Percentiles rank a stretch among this genome's conserved stretches.
These are phyloP conservation scores for Tachuris rubrigastra DNA, from an alignment of 2,113 vertebrate genomes.

Conservation along the genomic window DNA sequence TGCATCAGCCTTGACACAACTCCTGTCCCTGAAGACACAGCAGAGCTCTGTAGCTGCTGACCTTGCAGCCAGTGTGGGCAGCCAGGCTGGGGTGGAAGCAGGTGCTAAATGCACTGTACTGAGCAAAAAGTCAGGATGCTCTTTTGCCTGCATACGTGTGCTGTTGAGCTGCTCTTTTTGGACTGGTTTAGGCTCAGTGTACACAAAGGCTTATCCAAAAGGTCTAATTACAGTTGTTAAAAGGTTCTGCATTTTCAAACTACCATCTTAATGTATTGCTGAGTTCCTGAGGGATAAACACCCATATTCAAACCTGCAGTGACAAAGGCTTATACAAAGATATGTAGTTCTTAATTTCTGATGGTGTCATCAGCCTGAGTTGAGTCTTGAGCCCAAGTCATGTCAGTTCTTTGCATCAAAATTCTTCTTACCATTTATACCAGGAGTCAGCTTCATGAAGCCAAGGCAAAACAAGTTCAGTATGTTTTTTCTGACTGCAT, in stretches of 20 bases:
- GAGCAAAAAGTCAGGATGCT: neutral
- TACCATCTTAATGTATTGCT: neutral
- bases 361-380: neutral
- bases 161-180: neutral
- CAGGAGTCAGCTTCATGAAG: neutral
- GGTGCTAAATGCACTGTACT: fast-evolving
- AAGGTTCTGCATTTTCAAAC: neutral
- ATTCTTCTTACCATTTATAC: neutral
- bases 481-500: neutral
- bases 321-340: neutral
- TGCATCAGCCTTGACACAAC: fast-evolving
- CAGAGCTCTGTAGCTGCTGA: neutral
- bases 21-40: neutral
- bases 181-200: neutral
- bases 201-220: neutral
- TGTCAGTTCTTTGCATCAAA: neutral
- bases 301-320: neutral
- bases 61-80: fast-evolving
- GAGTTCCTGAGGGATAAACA: neutral
- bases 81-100: neutral
- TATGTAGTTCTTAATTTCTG: neutral
- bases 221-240: neutral
- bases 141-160: neutral
- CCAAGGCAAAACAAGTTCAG: neutral
- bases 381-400: neutral